Conservation (phyloP, 2,888 invertebrate species). For the Unio pictorum region DNA sequence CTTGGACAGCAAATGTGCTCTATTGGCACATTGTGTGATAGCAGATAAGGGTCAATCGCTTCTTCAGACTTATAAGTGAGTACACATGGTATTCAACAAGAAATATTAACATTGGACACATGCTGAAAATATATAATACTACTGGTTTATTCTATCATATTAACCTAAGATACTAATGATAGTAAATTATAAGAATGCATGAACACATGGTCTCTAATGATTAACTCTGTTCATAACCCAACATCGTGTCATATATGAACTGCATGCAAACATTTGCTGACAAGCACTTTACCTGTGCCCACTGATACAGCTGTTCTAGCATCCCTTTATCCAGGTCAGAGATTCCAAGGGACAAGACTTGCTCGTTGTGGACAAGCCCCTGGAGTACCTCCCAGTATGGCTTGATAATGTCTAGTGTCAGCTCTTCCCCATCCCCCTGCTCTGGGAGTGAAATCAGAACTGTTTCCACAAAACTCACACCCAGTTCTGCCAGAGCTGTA, state of each 20-base stretch:
- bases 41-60: too few species aligned
- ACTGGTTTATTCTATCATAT: too few species aligned
- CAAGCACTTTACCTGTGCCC: constrained; percentile 76
- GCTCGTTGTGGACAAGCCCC: constrained; percentile 78
- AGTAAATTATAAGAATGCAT: too few species aligned
- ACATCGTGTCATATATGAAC: neutral
- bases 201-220: too few species aligned
- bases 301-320: constrained; percentile 83
- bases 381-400: constrained; percentile 86
- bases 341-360: constrained; percentile 85
- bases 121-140: too few species aligned
- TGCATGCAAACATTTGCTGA: neutral
- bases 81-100: too few species aligned
- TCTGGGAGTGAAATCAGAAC: constrained; percentile 79
- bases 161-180: too few species aligned
- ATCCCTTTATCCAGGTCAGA: constrained; percentile 90
- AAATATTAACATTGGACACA: too few species aligned
- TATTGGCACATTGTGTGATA: too few species aligned
- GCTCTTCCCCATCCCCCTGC: constrained; percentile 42
- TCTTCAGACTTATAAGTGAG: too few species aligned
- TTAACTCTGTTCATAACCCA: too few species aligned
- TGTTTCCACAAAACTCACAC: constrained; percentile 84
- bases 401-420: constrained; percentile 78
- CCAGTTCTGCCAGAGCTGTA: constrained; percentile 78
- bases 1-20: too few species aligned